Base-by-base conservation (phyloP, 2,797 vertebrate species). In the Sebastes nivosus region DNA sequence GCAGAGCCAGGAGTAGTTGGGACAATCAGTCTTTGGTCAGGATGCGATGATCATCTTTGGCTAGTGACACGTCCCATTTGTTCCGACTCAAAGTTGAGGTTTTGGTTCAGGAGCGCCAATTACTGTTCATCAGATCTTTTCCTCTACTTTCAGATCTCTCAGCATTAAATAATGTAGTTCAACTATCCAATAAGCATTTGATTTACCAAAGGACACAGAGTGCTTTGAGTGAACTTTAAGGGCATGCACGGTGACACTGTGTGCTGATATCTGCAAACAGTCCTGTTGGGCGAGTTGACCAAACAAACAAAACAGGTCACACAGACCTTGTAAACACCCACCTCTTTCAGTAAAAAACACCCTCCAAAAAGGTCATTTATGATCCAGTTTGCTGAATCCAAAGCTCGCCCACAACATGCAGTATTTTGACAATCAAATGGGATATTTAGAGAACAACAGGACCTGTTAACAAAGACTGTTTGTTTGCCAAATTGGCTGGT, bases 281-380 rank as follows among this genome's bases (percentile, higher is more conserved):
- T 75, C 70, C 25, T 79, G 65, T 80, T 87, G 84, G 71, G 72
- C 80, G 83, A 84, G 69, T 78, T 84, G 76, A 84, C 75, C 84
- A 85, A 87, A 91, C 86, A 92, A 88, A 91, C 88, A 93, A 7
- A 78, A 71, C 75, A 75, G 90, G 91, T 92, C 88, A 86, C 3
- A 60, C 73, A 87, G 88, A 84, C 92, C 87, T 72, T 80, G 86
- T 81, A 87, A 92, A 91, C 78, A 88, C 50, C n/a, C 7, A 22
- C 72, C 71, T 83, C 25, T 76, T 72, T 78, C 73, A 59, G 36
- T 3, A 57, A 60, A 60, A 75, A 54, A 54, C 20, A 61, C 8
- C 8, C 36, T 46, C 46, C 71, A 75, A 75, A 81, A 77, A 79
- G 32, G 61, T 25, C 55, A 70, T 86, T 79, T 30, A 60, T 77